Base-by-base conservation (phyloP, 1,140 invertebrate genomes). In the Mycetomoellerius zeteki region DNA sequence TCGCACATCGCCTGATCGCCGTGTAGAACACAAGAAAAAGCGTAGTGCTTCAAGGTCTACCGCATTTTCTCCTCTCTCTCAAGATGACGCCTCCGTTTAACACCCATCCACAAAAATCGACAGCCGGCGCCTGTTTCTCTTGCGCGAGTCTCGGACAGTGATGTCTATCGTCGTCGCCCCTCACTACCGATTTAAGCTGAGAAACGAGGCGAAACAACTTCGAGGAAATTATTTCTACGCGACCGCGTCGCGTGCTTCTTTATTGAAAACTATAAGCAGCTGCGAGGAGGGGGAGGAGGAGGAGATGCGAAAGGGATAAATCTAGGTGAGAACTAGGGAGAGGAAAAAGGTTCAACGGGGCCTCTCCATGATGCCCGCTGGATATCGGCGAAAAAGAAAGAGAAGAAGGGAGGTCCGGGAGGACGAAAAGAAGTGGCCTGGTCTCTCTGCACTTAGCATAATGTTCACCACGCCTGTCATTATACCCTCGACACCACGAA, bases 401-500 rank as follows among this genome's bases (percentile, higher is more conserved):
- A 64, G 58, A 30, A 47, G 5, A 56, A 65, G 43, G 43, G 69
- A 54, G 37, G 5, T 69, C 47, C 43, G 50, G 27, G 47, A 85
- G 62, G 50, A 78, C 54, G 73, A 90, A 86, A 89, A 88, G 78
- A 65, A 37, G 60, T 33, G 89, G 73, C 37, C 56, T 60, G 67
- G 56, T 58, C 78, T 52, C 71, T 86, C 84, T 56, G 86, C 91
- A 88, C 87, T 93, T 93, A 93, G 92, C 91, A 93, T 92, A 93
- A 93, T 93, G 88, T 90, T 93, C 87, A 89, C 77, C 86, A 86
- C 84, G 88, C 37, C 91, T 93, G 91, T 93, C 91, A 92, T 93
- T 93, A n/a, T n/a, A 93, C 86, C 78, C 77, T 82, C 80, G 72
- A 90, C 80, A 84, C 91, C 92, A 91, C 91, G 85, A 89, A 91